A percentile compares a stretch with the other conserved stretches of the same genome.
Evolutionary conservation across 2,888 invertebrate genomes (phyloP).

Genomic region (Monochamus alternatus): DNA sequence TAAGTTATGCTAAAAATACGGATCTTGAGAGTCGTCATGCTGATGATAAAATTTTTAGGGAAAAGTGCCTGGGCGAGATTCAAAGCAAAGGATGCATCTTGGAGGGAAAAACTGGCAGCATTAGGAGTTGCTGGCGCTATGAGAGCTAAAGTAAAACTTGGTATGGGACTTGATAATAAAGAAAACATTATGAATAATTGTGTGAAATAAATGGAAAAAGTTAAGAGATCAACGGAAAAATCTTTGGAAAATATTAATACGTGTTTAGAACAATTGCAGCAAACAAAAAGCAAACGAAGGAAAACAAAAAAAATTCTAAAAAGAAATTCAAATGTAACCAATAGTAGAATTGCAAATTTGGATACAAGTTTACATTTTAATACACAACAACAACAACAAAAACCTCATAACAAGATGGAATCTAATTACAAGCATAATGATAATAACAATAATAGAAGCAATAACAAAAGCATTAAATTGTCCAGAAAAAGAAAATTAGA

Average conservation of each 20-base stretch:
- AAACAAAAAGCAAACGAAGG: background rate
- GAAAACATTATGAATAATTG: background rate
- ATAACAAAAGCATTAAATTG: too few species aligned
- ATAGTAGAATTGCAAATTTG: background rate
- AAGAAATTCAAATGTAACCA: background rate
- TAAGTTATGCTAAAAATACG: slow-evolving; percentile 55
- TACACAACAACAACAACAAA: too few species aligned
- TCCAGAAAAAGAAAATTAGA: background rate
- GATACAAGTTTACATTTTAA: background rate
- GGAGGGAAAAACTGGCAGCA: slow-evolving; percentile 2
- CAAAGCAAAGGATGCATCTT: background rate
- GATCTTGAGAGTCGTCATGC: slow-evolving; percentile 56
- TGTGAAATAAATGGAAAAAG: background rate
- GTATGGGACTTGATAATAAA: background rate
- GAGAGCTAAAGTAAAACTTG: slow-evolving; percentile 6
- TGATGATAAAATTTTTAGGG: slow-evolving; percentile 62
- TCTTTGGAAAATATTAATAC: background rate
- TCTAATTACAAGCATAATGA: too few species aligned
- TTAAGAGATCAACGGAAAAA: background rate
- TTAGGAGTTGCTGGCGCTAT: slow-evolving; percentile 6
- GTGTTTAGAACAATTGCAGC: background rate
- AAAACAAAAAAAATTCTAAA: background rate
- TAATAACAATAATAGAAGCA: too few species aligned
- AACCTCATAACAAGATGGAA: too few species aligned
- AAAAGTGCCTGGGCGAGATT: slow-evolving; percentile 55